A percentile compares a stretch with the other conserved stretches of the same genome.
Conservation (phyloP, 1,140 invertebrate genomes). For the Aphidius ervi region DNA sequence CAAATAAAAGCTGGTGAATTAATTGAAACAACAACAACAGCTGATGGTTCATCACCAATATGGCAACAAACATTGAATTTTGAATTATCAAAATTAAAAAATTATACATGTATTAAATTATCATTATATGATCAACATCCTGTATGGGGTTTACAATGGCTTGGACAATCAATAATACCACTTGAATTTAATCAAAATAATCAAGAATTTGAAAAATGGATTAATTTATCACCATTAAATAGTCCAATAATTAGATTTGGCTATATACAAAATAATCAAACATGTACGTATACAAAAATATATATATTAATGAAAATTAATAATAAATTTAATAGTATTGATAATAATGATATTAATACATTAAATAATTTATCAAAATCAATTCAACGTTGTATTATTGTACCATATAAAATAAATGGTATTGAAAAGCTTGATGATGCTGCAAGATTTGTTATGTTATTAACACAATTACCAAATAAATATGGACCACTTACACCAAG, state of each 20-base stretch:
- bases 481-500: slow-evolving; percentile 45
- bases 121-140: slow-evolving; percentile 49
- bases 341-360: slow-evolving; percentile 32
- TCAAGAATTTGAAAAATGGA: slow-evolving; percentile 49
- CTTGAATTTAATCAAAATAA: slow-evolving; percentile 42
- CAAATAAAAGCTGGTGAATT: slow-evolving; percentile 47
- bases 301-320: slow-evolving; percentile 48
- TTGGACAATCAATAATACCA: slow-evolving; percentile 45
- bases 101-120: slow-evolving; percentile 40
- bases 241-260: slow-evolving; percentile 46
- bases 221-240: slow-evolving; percentile 39
- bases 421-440: slow-evolving; percentile 40
- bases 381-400: slow-evolving; percentile 43
- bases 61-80: slow-evolving; percentile 50
- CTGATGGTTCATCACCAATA: slow-evolving; percentile 45
- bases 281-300: slow-evolving; percentile 40
- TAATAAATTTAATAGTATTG: slow-evolving; percentile 28
- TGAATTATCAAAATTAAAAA: slow-evolving; percentile 34
- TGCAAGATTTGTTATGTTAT: slow-evolving; percentile 39
- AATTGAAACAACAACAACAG: slow-evolving; percentile 32
- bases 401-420: slow-evolving; percentile 42
- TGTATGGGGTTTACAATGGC: slow-evolving; percentile 49
- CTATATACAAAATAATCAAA: slow-evolving; percentile 47
- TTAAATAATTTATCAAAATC: slow-evolving; percentile 40
- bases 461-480: slow-evolving; percentile 36